phyloP scores from a whole-genome alignment of 2,888 invertebrate genomes.

The Brenthis hecate region DNA sequence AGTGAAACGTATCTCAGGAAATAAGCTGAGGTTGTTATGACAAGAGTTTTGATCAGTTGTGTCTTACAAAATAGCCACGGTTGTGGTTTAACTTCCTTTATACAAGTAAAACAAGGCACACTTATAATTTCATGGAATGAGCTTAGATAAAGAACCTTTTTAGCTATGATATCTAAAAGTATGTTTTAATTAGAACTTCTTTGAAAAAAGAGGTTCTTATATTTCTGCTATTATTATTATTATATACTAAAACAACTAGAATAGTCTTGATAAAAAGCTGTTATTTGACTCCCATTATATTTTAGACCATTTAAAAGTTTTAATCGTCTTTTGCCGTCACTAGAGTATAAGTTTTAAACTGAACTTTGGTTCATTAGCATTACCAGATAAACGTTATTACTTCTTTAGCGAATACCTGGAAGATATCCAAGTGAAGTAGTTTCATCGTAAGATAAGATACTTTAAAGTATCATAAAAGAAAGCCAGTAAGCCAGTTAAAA shows the following conservation, averaged over 20 bases:
- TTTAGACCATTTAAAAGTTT: slow-evolving; percentile 25
- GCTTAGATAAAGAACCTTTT: too few species aligned
- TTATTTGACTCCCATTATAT: not conserved
- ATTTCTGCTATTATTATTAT: too few species aligned
- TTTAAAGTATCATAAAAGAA: slow-evolving; percentile 17
- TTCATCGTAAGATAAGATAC: slow-evolving; percentile 22
- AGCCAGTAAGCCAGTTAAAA: too few species aligned
- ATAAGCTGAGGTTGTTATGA: slow-evolving; percentile 30
- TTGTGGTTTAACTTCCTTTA: slow-evolving; percentile 1
- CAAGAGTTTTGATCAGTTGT: slow-evolving; percentile 24
- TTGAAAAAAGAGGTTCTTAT: too few species aligned
- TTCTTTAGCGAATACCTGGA: slow-evolving; percentile 35
- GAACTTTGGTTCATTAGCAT: slow-evolving; percentile 37
- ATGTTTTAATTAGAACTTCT: too few species aligned
- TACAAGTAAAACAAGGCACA: not conserved
- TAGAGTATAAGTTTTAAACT: slow-evolving; percentile 25
- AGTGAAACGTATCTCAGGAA: slow-evolving; percentile 38
- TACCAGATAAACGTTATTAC: slow-evolving; percentile 38
- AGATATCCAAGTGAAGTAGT: slow-evolving; percentile 30
- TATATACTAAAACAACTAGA: too few species aligned
- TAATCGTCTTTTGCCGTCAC: slow-evolving; percentile 21
- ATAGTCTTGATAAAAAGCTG: not conserved
- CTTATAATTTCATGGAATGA: too few species aligned
- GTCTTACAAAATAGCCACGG: slow-evolving; percentile 2
- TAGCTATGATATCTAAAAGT: too few species aligned